Evolutionary conservation across 2,797 vertebrate species (phyloP), one percentile per base, ranked within the genome.

Genomic region (Alosa sapidissima): DNA sequence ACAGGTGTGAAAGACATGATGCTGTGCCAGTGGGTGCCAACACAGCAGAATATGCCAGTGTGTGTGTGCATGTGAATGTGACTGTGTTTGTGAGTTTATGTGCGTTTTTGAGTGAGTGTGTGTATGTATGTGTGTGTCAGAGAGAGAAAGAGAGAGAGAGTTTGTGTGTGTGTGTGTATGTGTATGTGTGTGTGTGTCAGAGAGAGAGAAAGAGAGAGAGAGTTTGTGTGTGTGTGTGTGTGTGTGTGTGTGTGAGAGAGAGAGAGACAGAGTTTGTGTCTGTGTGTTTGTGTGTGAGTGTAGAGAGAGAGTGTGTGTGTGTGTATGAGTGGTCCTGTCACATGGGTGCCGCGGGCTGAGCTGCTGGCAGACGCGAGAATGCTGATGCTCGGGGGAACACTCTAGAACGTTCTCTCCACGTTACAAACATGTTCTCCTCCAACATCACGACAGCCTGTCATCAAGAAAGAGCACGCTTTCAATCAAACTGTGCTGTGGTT

Each of bases 201-300:
- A 14, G 52, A 54, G 52, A 54, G 52, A 54, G 52, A 54, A 11
- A 14, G 58, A 28, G 41, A 2, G 41, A 2, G 65, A 36, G 65
- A 47, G 36, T 78, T 28, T 60, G 19, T 60, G 21, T 60, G 58
- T 60, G 58, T 60, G 58, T 60, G 58, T 60, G 19, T 60, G 58
- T 60, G 58, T 60, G 58, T 60, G 58, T 60, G 58, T 60, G 0
- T 13, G 52, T 1, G 52, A 14, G 13, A 14, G 52, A 54, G 52
- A 54, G 2, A 54, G 52, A 54, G 52, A 54, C 6, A 14, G 58
- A n/a, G 21, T 60, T 21, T 62, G n/a, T 62, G 58, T 62, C 21
- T 62, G 58, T 62, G 65, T 72, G 28, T 72, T 10, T 72, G 65
- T 72, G 65, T 72, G 65, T 41, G 65, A 41, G 65, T 75, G 65